Evolutionary conservation across 2,113 vertebrate species (phyloP).

Genomic region (Tupaia tana): DNA sequence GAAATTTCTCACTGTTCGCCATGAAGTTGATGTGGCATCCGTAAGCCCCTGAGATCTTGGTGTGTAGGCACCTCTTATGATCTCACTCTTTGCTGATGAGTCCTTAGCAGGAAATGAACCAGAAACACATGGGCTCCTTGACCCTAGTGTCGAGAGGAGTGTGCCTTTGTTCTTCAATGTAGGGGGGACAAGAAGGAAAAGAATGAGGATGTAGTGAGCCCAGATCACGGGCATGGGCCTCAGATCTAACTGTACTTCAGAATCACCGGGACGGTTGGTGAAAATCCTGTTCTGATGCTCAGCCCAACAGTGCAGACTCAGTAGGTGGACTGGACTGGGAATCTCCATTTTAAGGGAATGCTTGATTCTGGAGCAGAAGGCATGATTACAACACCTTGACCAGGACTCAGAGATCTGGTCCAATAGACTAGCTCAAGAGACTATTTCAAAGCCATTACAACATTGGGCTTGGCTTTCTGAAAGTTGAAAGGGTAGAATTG

Average conservation of each 20-base stretch:
- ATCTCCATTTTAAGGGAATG: background rate
- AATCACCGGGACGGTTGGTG: background rate
- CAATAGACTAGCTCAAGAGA: background rate
- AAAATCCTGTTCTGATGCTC: background rate
- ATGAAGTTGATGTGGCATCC: conserved; percentile 38
- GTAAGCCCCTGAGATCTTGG: background rate
- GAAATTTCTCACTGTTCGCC: conserved; percentile 54
- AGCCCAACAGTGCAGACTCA: background rate
- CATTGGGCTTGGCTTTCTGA: background rate
- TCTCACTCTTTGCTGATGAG: conserved; percentile 46
- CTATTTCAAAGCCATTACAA: background rate
- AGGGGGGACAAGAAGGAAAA: background rate
- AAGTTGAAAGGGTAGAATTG: background rate
- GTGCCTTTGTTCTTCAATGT: background rate
- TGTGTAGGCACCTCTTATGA: background rate
- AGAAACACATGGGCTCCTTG: background rate
- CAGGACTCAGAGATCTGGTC: background rate
- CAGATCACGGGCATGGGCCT: background rate
- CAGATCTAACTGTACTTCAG: background rate
- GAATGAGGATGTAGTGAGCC: background rate
- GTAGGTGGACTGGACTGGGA: background rate
- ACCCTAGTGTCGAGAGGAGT: background rate
- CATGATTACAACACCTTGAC: background rate
- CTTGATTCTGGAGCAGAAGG: background rate
- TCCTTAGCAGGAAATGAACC: conserved; percentile 23